Evolutionary conservation across 2,797 vertebrate genomes (phyloP), one percentile per base, ranked within the genome.

Genomic region (Pipistrellus pygmaeus): DNA sequence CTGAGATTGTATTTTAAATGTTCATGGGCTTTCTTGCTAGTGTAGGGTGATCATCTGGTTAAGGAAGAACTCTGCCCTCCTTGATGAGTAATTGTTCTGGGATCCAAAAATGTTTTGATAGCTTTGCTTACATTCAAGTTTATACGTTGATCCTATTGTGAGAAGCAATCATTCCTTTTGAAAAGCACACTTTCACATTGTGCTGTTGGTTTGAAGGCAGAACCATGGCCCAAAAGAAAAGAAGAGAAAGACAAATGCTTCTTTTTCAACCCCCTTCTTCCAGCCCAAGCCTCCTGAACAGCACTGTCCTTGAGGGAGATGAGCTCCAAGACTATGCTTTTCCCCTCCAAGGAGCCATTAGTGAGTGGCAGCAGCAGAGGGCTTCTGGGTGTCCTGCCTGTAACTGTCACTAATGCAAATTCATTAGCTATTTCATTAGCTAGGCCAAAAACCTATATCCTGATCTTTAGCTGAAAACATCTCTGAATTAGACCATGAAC

Each of bases 401-500:
- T 94, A 96, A 97, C 77, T 90, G 90, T 82, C 66, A 85, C 89
- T 96, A 97, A 96, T 89, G 96, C 85, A 95, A 93, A 97, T 97
- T 93, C 97, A 85, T 96, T 97, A 91, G 94, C 8, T 96, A 86
- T 97, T 98, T 96, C 90, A 97, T 97, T 98, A 98, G 66, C 84
- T 83, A 86, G 97, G 85, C 48, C 75, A 73, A 96, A 95, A 97
- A 88, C 81, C 95, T 92, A 75, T 14, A 75, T 92, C 95, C 84
- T 97, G 94, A 60, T 91, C 30, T 62, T 93, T 85, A 83, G 94
- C 91, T 85, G 83, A 92, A 96, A 97, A 72, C 38, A 78, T 96
- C 82, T 51, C 86, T 92, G 97, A 97, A 97, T 97, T 95, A 96
- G 93, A 98, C 96, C 95, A 96, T 96, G 96, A 96, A 96, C 97